Conservation (phyloP, 2,888 invertebrate species). For the Lepidonotus clava region DNA sequence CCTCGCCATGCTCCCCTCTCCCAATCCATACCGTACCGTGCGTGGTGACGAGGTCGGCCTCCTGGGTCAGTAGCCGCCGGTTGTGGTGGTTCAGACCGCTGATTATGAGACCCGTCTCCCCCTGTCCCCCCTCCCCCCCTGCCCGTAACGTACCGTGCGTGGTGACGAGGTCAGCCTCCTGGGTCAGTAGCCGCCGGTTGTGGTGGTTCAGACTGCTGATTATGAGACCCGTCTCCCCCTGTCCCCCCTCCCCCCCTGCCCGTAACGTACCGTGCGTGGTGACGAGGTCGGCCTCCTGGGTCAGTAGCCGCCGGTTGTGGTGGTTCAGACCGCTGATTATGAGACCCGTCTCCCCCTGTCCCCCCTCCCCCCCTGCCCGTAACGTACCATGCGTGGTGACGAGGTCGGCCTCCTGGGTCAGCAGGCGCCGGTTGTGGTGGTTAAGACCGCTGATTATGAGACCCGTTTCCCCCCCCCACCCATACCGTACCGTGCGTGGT, state of each 20-base stretch:
- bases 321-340: slow-evolving; percentile 88
- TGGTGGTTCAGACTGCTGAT: too few species aligned
- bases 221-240: too few species aligned
- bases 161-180: slow-evolving; percentile 97
- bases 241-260: too few species aligned
- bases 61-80: slow-evolving; percentile 95
- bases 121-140: too few species aligned
- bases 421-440: slow-evolving; percentile 91
- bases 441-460: slow-evolving; percentile 90
- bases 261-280: slow-evolving; percentile 85
- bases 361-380: too few species aligned
- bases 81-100: slow-evolving; percentile 89
- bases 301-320: slow-evolving; percentile 94
- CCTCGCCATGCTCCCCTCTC: too few species aligned
- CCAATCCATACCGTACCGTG: too few species aligned
- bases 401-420: slow-evolving; percentile 96
- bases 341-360: too few species aligned
- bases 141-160: slow-evolving; percentile 83
- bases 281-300: slow-evolving; percentile 96
- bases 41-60: slow-evolving; percentile 97
- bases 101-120: too few species aligned
- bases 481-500: slow-evolving; percentile 89
- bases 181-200: slow-evolving; percentile 95
- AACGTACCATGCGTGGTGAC: slow-evolving; percentile 87
- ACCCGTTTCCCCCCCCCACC: too few species aligned